phyloP scores from a whole-genome alignment of 1,140 invertebrate species.

The Mactra quadrangularis region DNA sequence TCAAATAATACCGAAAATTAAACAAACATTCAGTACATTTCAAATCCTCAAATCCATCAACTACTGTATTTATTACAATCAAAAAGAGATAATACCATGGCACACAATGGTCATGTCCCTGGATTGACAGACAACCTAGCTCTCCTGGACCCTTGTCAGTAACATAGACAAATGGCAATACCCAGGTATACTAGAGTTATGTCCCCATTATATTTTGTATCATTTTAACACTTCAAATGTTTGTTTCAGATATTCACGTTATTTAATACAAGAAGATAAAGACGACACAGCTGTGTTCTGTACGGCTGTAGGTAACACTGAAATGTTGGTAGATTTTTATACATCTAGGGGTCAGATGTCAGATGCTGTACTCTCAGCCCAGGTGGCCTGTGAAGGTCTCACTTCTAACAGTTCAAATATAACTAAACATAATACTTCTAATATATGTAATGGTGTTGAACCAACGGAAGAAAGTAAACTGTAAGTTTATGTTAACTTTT shows the following conservation, averaged over 20 bases:
- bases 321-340: constrained; percentile 80
- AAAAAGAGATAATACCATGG: too few species aligned
- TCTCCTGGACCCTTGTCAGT: too few species aligned
- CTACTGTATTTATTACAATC: too few species aligned
- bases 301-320: constrained; percentile 78
- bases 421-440: not conserved
- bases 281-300: constrained; percentile 79
- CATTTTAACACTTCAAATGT: too few species aligned
- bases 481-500: constrained; percentile 29
- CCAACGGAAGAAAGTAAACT: constrained; percentile 48
- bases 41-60: too few species aligned
- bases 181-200: too few species aligned
- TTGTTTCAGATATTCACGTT: constrained; percentile 80
- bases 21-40: too few species aligned
- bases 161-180: too few species aligned
- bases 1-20: too few species aligned
- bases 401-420: not conserved
- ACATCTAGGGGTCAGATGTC: constrained; percentile 73
- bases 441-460: constrained; percentile 53
- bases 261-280: constrained; percentile 79
- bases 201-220: too few species aligned
- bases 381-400: constrained; percentile 77
- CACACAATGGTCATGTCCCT: too few species aligned
- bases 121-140: too few species aligned
- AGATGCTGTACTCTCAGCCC: constrained; percentile 78